phyloP scores from a whole-genome alignment of 2,113 vertebrate genomes.

The Anguilla rostrata region DNA sequence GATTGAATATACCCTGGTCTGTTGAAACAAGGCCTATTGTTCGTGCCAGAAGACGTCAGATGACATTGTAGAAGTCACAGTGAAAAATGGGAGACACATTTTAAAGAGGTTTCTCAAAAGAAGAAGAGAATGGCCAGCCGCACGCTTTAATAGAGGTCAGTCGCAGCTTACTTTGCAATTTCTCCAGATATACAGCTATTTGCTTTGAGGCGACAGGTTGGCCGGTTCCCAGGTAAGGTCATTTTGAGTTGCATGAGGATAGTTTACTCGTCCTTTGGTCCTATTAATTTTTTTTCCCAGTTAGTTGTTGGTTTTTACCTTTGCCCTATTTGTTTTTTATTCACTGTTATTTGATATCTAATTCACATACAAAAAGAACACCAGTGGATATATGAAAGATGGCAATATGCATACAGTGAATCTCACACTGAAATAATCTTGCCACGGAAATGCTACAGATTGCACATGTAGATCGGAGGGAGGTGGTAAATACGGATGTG shows the following conservation, averaged over 20 bases:
- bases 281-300: not conserved
- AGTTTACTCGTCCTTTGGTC: not conserved
- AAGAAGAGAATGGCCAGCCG: not conserved
- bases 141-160: constrained; percentile 4
- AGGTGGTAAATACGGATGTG: too few relatives aligned
- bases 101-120: constrained; percentile 1
- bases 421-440: not conserved
- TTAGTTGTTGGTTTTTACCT: not conserved
- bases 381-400: not conserved
- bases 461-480: too few relatives aligned
- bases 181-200: not conserved
- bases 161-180: not conserved
- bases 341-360: not conserved
- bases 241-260: not conserved
- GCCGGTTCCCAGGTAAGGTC: not conserved
- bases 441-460: not conserved
- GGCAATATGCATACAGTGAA: not conserved
- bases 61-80: constrained; percentile 22
- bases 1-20: not conserved
- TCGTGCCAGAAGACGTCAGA: not conserved
- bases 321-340: not conserved
- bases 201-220: not conserved
- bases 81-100: constrained; percentile 9
- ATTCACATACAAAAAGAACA: not conserved
- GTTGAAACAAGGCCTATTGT: not conserved